phyloP scores from a whole-genome alignment of 1,140 invertebrate genomes.

The Dinoponera quadriceps region DNA sequence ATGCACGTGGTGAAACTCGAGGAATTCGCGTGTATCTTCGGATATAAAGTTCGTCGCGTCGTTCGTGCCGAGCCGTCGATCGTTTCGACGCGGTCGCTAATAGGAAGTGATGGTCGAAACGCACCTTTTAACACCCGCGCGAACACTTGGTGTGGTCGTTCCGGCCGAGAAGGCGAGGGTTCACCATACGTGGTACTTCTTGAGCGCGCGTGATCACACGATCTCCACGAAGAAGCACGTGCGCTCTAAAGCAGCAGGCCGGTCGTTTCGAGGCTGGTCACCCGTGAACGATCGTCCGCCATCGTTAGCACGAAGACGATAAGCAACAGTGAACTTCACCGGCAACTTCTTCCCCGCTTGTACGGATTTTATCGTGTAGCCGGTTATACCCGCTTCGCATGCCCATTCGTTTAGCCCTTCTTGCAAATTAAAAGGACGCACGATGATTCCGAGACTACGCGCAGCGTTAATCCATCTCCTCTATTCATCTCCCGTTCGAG shows the following conservation, averaged over 20 bases:
- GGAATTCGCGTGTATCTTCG: background rate
- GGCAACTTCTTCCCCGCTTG: background rate
- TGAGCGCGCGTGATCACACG: background rate
- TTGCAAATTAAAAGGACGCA: conserved; percentile 9
- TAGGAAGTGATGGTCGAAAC: background rate
- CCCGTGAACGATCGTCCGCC: conserved; percentile 18
- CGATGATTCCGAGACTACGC: background rate
- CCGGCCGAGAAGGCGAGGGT: background rate
- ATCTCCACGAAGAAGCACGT: conserved; percentile 8
- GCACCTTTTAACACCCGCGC: background rate
- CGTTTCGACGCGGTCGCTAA: background rate
- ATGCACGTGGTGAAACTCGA: conserved; percentile 24
- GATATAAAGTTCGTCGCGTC: background rate
- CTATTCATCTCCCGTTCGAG: conserved; percentile 3
- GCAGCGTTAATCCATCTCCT: conserved; percentile 24
- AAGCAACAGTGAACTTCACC: background rate
- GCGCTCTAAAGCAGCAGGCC: conserved; percentile 15
- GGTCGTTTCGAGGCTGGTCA: background rate
- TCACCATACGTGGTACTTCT: conserved; percentile 10
- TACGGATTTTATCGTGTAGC: background rate
- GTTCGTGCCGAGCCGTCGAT: background rate
- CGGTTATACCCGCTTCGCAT: background rate
- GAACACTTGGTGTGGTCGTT: conserved; percentile 6
- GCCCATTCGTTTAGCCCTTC: conserved; percentile 1
- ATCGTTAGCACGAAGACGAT: conserved; percentile 15